These are phyloP conservation scores for Idaea aversata DNA, from an alignment of 2,888 invertebrate genomes.

Conservation along the genomic window DNA sequence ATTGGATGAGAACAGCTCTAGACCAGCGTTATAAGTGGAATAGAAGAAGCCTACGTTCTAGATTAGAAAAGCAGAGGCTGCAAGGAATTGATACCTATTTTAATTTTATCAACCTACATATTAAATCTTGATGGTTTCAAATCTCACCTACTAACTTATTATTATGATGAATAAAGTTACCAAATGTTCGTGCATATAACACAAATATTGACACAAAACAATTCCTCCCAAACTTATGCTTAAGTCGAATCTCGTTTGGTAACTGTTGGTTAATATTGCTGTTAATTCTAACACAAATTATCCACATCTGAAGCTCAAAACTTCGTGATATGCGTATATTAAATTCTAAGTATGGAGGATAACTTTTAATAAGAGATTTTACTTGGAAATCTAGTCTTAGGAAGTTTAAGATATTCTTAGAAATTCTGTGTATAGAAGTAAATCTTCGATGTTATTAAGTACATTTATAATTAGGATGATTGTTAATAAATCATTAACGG, in stretches of 20 bases:
- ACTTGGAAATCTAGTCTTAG: background rate
- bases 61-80: too few relatives aligned
- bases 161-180: background rate
- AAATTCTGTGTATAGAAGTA: background rate
- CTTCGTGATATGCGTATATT: background rate
- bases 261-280: background rate
- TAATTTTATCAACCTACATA: too few relatives aligned
- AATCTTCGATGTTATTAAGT: background rate
- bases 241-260: background rate
- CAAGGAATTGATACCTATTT: too few relatives aligned
- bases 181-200: background rate
- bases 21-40: too few relatives aligned
- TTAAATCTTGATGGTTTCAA: background rate
- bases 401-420: background rate
- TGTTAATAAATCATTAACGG: too few relatives aligned
- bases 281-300: background rate
- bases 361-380: background rate
- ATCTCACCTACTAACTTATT: background rate
- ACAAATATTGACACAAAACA: conserved; percentile 1
- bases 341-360: background rate
- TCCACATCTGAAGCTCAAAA: background rate
- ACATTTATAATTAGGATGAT: too few relatives aligned
- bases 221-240: background rate
- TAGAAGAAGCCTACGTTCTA: too few relatives aligned
- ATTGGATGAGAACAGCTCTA: too few relatives aligned